Percentiles rank a stretch among this genome's conserved stretches.
phyloP scores from a whole-genome alignment of 2,113 vertebrate species.

The Mobula hypostoma region DNA sequence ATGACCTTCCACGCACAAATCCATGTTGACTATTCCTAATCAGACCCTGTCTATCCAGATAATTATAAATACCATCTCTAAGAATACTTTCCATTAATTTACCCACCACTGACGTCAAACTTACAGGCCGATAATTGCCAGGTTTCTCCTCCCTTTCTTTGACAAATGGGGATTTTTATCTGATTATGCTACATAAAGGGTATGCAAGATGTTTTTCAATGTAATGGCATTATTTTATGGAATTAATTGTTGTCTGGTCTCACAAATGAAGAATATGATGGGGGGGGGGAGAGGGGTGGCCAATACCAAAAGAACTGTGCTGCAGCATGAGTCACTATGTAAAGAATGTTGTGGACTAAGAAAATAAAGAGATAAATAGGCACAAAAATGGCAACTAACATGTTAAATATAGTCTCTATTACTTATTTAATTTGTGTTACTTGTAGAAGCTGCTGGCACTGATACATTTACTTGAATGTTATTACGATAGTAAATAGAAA shows the following conservation, averaged over 20 bases:
- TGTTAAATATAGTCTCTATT: background rate
- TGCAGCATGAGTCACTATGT: slow-evolving; percentile 19
- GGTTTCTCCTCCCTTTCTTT: background rate
- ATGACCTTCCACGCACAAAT: too few species aligned
- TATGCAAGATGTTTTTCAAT: background rate
- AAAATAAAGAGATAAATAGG: background rate
- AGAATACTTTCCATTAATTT: too few species aligned
- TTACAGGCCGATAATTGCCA: too few species aligned
- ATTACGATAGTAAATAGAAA: background rate
- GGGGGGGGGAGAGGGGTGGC: background rate
- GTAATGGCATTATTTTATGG: background rate
- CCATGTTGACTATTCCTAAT: too few species aligned
- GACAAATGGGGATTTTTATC: background rate
- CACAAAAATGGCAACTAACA: background rate
- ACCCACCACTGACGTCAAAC: too few species aligned
- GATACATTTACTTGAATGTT: background rate
- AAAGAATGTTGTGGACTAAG: background rate
- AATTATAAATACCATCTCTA: too few species aligned
- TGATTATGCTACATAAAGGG: background rate
- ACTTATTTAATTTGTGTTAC: background rate
- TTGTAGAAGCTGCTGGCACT: background rate
- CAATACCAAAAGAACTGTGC: background rate
- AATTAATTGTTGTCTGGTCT: background rate
- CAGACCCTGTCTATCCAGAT: too few species aligned
- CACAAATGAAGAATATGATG: background rate